Base-by-base conservation (phyloP, 2,888 invertebrate genomes). In the Cerceris rybyensis region DNA sequence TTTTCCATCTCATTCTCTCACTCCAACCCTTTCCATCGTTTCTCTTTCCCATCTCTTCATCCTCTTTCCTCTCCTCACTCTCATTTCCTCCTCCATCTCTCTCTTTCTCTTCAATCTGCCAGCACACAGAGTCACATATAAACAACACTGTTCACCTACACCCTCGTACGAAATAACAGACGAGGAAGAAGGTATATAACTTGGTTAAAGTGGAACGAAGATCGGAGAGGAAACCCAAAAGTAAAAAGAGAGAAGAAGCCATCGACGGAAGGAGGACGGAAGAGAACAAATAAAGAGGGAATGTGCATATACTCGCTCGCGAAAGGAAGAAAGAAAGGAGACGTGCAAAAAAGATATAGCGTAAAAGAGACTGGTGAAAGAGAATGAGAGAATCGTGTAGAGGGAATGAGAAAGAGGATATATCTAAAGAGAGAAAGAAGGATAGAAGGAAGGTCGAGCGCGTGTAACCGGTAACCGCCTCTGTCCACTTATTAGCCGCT, bases 401-500 rank as follows among this genome's bases (percentile, higher is more conserved):
- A 28, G 14, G 17, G 28, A 64, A 41, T n/a, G 49, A 13, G 28
- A 28, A 4, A 28, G 28, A 4, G 28, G 4, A 28, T 28, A 28
- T 28, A 28, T 28, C 28, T 28, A 28, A 4, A 28, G 28, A 28
- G 28, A 28, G 28, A 49, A 50, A 41, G 7, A 41, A 69, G 55
- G 50, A 17, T 41, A 58, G 61, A 16, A 59, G 46, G 54, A 57
- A 58, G 46, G 63, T 50, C 43, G 72, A 70, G 80, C 74, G 78
- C 80, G 84, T 77, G 87, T 86, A 84, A 83, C 82, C 75, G 83
- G 83, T 85, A 87, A 87, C 82, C 80, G 78, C 75, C 85, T 81
- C 83, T 85, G 86, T 87, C 86, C 82, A 86, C 86, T 87, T 87
- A 87, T 87, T 87, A 86, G 87, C 82, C 84, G 85, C 80, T 87